These are phyloP conservation scores for Echinops telfairi DNA, from an alignment of 2,113 vertebrate species.

Conservation along the genomic window DNA sequence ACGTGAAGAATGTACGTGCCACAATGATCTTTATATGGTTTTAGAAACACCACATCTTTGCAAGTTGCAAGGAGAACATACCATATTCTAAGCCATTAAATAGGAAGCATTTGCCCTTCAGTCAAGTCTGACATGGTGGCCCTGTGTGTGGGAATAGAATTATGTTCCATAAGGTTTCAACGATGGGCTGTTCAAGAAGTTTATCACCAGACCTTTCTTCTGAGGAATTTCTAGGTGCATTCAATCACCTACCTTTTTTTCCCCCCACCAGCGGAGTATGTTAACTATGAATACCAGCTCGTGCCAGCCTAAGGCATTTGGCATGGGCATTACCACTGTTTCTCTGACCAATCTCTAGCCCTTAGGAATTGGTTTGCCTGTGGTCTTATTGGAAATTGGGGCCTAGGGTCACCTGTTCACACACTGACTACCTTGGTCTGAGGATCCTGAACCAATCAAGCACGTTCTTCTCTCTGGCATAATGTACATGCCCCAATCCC, in stretches of 20 bases:
- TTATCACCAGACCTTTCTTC: neutral
- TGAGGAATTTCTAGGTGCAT: neutral
- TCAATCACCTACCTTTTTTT: neutral
- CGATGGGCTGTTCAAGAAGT: neutral
- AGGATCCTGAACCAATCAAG: no score
- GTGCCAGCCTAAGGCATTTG: neutral
- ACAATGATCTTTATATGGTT: neutral
- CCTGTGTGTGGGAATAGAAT: neutral
- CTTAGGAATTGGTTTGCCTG: no score
- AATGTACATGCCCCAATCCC: no score
- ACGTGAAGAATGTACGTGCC: neutral
- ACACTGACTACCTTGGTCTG: no score
- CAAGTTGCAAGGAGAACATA: neutral
- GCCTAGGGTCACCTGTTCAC: no score
- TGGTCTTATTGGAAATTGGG: no score
- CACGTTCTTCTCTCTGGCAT: no score
- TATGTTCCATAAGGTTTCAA: neutral
- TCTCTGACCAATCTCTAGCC: no score
- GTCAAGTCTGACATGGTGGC: neutral
- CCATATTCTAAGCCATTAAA: neutral
- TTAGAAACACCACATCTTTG: neutral
- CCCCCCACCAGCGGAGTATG: neutral
- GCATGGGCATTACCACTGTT: neutral
- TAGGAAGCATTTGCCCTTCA: neutral
- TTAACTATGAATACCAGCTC: neutral